These are phyloP conservation scores for Gandaritis pyraliata DNA, from an alignment of 2,888 invertebrate species.

Conservation along the genomic window DNA sequence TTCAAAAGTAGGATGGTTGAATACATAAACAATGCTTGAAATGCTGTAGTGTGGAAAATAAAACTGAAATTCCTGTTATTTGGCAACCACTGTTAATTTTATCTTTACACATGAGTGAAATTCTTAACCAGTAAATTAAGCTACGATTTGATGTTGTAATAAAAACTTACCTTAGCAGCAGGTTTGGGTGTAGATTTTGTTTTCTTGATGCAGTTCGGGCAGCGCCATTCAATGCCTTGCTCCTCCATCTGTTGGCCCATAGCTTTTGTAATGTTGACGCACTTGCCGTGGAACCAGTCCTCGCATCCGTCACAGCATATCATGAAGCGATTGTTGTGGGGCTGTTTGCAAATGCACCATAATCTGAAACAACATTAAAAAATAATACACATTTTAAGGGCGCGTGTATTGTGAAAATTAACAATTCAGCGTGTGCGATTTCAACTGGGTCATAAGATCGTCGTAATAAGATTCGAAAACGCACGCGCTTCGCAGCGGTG, in stretches of 20 bases:
- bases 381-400: no score
- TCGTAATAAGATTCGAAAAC: no score
- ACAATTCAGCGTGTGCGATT: no score
- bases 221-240: conserved; percentile 94
- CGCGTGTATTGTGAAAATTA: no score
- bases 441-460: no score
- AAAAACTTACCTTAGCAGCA: conserved; percentile 51
- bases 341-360: conserved; percentile 98
- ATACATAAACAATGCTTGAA: conserved; percentile 6
- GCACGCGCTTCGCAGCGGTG: no score
- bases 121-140: conserved; percentile 19
- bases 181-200: conserved; percentile 61
- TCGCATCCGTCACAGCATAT: conserved; percentile 98
- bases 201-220: conserved; percentile 91
- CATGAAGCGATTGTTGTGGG: conserved; percentile 98
- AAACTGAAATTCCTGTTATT: conserved; percentile 1
- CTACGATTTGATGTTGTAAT: conserved; percentile 21
- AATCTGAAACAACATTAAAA: conserved; percentile 75
- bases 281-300: conserved; percentile 99
- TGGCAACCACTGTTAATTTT: conserved; percentile 11
- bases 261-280: conserved; percentile 95
- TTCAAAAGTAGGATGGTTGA: not conserved
- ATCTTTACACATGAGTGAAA: conserved; percentile 27
- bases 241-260: conserved; percentile 97
- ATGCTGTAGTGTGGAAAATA: not conserved